Percentiles rank a stretch among this genome's conserved stretches.
Conservation (phyloP, 2,113 vertebrate species). For the Marcusenius ussheri region DNA sequence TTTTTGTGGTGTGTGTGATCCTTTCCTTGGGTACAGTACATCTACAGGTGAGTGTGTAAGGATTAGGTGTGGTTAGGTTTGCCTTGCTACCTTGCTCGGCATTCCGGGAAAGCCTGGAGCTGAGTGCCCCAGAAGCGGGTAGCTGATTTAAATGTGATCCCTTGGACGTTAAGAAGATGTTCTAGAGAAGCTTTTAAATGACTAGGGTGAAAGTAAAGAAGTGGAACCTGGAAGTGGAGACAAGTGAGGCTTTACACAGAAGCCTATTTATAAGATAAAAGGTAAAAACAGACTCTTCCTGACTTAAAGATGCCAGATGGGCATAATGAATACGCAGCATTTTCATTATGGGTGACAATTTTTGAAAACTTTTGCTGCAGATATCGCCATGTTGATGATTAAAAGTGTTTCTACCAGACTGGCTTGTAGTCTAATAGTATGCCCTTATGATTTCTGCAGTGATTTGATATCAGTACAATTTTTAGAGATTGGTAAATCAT, state of each 20-base stretch:
- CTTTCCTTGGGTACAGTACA: not conserved
- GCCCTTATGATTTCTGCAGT: not conserved
- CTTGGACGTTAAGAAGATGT: not conserved
- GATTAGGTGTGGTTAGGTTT: not conserved
- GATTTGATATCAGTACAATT: not conserved
- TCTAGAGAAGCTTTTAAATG: not conserved
- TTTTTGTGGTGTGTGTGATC: not conserved
- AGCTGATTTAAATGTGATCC: not conserved
- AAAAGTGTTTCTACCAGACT: not conserved
- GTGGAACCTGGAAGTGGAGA: not conserved
- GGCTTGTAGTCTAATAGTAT: not conserved
- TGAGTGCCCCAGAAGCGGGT: not conserved
- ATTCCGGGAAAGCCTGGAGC: not conserved
- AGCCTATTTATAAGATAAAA: not conserved
- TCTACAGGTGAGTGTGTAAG: slow-evolving; percentile 8
- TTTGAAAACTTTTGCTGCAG: not conserved
- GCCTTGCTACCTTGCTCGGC: not conserved
- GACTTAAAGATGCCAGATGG: not conserved
- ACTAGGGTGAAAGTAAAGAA: not conserved
- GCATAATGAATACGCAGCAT: not conserved
- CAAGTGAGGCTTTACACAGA: not conserved
- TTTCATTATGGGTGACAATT: not conserved
- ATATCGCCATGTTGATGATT: not conserved
- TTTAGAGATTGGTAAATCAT: not conserved
- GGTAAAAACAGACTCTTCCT: not conserved